Percentiles rank a stretch among this genome's conserved stretches.
Conservation (phyloP, 2,888 invertebrate genomes). For the Blastobasis lacticolella region DNA sequence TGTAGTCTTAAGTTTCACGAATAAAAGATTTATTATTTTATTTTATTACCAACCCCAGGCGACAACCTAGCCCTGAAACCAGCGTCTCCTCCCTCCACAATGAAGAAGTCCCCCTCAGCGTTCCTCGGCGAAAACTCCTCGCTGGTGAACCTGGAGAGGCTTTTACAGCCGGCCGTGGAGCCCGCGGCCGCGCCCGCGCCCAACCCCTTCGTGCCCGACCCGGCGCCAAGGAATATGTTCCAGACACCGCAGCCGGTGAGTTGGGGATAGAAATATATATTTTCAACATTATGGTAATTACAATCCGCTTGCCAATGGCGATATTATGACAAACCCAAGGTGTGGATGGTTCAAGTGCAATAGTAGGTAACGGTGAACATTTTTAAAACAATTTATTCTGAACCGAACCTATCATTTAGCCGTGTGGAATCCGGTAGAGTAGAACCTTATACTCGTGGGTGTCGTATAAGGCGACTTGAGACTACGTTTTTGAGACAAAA, state of each 20-base stretch:
- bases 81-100: slow-evolving; percentile 61
- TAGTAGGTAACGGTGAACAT: too few species aligned
- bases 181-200: slow-evolving; percentile 54
- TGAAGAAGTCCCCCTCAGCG: slow-evolving; percentile 94
- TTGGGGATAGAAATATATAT: too few species aligned
- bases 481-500: background rate
- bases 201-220: slow-evolving; percentile 37
- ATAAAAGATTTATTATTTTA: background rate
- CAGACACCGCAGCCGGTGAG: slow-evolving; percentile 35
- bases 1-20: too few species aligned
- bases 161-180: slow-evolving; percentile 79
- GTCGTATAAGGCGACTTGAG: too few species aligned
- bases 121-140: slow-evolving; percentile 98
- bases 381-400: too few species aligned
- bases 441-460: too few species aligned
- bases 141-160: slow-evolving; percentile 97
- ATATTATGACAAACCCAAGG: too few species aligned
- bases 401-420: too few species aligned
- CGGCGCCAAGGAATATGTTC: slow-evolving; percentile 26
- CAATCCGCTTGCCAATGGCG: background rate
- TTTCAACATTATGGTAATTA: too few species aligned
- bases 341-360: too few species aligned
- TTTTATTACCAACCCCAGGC: slow-evolving; percentile 25
- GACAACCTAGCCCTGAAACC: slow-evolving; percentile 63
- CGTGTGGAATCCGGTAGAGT: too few species aligned